Percentiles rank a stretch among this genome's conserved stretches.
phyloP scores from a whole-genome alignment of 1,140 invertebrate genomes.

The Drosophila yakuba region DNA sequence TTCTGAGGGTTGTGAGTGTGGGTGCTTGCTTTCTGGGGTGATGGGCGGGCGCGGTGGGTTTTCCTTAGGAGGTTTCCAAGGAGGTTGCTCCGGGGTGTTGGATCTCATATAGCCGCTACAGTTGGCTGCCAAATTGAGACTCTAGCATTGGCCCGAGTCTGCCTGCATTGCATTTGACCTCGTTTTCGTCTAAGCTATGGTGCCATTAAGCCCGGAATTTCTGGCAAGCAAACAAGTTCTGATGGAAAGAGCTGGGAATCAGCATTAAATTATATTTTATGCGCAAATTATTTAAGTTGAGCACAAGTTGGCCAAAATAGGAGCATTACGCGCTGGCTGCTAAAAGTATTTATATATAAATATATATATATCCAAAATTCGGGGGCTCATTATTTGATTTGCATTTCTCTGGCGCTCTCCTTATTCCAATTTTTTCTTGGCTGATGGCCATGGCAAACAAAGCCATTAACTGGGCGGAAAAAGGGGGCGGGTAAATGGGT shows the following conservation, averaged over 20 bases:
- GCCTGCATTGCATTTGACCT: slow-evolving; percentile 58
- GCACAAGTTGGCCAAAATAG: slow-evolving; percentile 73
- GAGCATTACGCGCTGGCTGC: slow-evolving; percentile 58
- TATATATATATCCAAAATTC: slow-evolving; percentile 8
- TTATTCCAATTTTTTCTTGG: slow-evolving; percentile 26
- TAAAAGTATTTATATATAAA: slow-evolving; percentile 7
- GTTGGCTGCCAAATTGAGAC: slow-evolving; percentile 52
- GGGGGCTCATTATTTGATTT: slow-evolving; percentile 57
- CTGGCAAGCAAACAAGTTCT: slow-evolving; percentile 13
- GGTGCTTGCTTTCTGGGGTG: not conserved
- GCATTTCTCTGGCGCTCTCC: slow-evolving; percentile 36
- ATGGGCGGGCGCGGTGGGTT: slow-evolving; percentile 1
- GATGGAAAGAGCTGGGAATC: not conserved
- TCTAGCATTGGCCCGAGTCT: slow-evolving; percentile 48
- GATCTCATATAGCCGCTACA: slow-evolving; percentile 25
- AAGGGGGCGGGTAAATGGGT: not conserved
- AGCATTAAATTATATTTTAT: slow-evolving; percentile 81
- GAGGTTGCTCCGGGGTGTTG: not conserved
- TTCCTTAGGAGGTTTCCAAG: not conserved
- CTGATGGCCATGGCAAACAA: slow-evolving; percentile 77
- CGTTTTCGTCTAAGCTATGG: slow-evolving; percentile 46
- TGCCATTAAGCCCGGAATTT: slow-evolving; percentile 35
- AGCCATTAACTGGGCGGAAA: slow-evolving; percentile 73
- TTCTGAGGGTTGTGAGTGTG: too few relatives aligned
- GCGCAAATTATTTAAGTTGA: slow-evolving; percentile 76